These are phyloP conservation scores for Tinamus guttatus DNA, from an alignment of 2,113 vertebrate genomes.

Conservation along the genomic window DNA sequence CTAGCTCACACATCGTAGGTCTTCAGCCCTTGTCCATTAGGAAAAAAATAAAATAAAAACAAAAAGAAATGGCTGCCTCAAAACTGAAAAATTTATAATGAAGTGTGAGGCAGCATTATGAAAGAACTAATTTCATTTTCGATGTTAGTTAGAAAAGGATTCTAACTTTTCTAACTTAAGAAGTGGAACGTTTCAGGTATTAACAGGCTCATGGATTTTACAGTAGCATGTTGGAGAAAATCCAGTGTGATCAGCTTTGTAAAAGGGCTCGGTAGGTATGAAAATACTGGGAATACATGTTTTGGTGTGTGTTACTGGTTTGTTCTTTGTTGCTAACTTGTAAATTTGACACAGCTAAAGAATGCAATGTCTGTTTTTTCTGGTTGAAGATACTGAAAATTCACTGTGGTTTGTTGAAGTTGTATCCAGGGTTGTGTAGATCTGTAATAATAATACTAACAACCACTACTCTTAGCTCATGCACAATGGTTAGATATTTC, in stretches of 20 bases:
- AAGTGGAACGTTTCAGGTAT: conserved; percentile 51
- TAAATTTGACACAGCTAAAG: background rate
- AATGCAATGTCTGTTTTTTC: background rate
- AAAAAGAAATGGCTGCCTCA: conserved; percentile 16
- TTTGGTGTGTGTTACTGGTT: background rate
- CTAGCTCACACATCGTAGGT: conserved; percentile 61
- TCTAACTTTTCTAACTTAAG: conserved; percentile 47
- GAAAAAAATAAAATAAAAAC: conserved; percentile 39
- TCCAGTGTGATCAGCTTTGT: conserved; percentile 93
- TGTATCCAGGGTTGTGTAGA: background rate
- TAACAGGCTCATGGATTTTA: conserved; percentile 86
- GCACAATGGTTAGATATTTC: background rate
- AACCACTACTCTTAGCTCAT: background rate
- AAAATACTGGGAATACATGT: background rate
- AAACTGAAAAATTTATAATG: background rate
- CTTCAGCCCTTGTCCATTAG: conserved; percentile 52
- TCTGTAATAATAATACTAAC: too few species aligned
- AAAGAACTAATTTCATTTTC: conserved; percentile 34
- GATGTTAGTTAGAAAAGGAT: conserved; percentile 62
- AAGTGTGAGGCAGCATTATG: conserved; percentile 56
- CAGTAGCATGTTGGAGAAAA: conserved; percentile 91
- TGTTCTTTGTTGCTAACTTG: background rate
- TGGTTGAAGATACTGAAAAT: background rate
- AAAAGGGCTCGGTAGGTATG: conserved; percentile 93
- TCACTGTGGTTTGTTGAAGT: background rate